Evolutionary conservation across 2,113 vertebrate species (phyloP).

Genomic region (Eulemur rufifrons): DNA sequence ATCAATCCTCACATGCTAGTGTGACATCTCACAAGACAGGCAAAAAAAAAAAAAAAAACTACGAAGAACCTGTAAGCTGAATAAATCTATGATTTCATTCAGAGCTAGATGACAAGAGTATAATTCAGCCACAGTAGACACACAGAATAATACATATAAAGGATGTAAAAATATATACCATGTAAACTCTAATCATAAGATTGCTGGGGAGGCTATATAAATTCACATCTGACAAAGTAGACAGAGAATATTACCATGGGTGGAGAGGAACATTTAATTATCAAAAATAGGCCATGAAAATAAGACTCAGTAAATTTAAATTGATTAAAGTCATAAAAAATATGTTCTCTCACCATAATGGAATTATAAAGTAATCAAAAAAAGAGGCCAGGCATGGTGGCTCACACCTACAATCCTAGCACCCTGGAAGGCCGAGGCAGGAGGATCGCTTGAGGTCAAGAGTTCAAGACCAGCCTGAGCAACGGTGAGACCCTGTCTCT

Average conservation of each 20-base stretch:
- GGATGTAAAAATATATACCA: neutral
- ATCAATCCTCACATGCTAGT: neutral
- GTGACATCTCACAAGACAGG: neutral
- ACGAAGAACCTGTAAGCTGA: neutral
- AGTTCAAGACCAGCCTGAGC: too few species aligned
- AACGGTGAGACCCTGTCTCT: too few species aligned
- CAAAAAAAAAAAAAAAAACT: neutral
- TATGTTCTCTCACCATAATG: neutral
- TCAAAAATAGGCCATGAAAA: neutral
- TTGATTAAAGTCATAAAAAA: neutral
- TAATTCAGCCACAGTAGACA: neutral
- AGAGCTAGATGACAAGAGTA: neutral
- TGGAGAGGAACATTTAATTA: neutral
- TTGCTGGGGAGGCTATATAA: neutral
- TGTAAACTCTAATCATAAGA: neutral
- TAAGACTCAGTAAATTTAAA: neutral
- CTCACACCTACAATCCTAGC: too few species aligned
- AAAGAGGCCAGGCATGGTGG: neutral
- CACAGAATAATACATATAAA: neutral
- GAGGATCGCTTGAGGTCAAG: too few species aligned
- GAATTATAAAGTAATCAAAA: neutral
- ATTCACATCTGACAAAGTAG: neutral
- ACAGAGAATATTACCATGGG: neutral
- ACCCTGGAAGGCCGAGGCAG: too few species aligned
- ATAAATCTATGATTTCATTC: neutral